Evolutionary conservation across 2,888 invertebrate species (phyloP).

Genomic region (Seladonia tumulorum): DNA sequence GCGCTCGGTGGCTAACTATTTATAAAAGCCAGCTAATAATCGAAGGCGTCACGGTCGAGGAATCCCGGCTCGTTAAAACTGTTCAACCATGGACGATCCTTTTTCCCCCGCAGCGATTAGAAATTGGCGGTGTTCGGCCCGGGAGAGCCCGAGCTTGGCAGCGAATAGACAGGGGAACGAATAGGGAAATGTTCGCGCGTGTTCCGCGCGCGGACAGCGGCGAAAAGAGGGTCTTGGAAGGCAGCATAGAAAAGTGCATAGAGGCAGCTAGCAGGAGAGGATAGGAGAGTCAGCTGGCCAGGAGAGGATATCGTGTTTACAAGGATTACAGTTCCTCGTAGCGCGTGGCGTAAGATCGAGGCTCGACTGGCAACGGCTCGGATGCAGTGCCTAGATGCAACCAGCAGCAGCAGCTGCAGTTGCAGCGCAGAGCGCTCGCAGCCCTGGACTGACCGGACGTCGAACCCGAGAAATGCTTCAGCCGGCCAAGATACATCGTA

Average conservation of each 20-base stretch:
- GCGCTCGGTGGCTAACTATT: slow-evolving; percentile 3
- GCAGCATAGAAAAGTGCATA: background rate
- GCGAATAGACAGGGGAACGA: slow-evolving; percentile 1
- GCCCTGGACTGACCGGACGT: slow-evolving; percentile 81
- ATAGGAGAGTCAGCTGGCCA: slow-evolving; percentile 6
- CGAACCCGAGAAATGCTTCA: slow-evolving; percentile 81
- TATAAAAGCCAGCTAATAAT: background rate
- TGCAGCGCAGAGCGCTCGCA: slow-evolving; percentile 1
- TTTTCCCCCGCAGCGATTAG: slow-evolving; percentile 6
- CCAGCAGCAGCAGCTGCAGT: slow-evolving; percentile 44
- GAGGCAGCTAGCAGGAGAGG: background rate
- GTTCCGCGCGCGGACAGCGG: slow-evolving; percentile 12
- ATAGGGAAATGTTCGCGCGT: slow-evolving; percentile 28
- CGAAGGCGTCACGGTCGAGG: background rate
- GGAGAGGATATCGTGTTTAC: slow-evolving; percentile 51
- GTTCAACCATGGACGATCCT: slow-evolving; percentile 12
- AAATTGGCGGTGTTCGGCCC: background rate
- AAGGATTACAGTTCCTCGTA: slow-evolving; percentile 56
- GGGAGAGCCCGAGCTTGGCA: background rate
- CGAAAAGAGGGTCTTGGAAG: background rate
- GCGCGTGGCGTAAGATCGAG: slow-evolving; percentile 45
- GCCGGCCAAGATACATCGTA: slow-evolving; percentile 77
- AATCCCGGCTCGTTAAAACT: background rate
- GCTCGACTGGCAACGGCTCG: slow-evolving; percentile 8
- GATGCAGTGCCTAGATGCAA: slow-evolving; percentile 31